Percentiles rank a stretch among this genome's conserved stretches.
Evolutionary conservation across 2,888 invertebrate species (phyloP).

Genomic region (Scaptomyza cyrtandrae): DNA sequence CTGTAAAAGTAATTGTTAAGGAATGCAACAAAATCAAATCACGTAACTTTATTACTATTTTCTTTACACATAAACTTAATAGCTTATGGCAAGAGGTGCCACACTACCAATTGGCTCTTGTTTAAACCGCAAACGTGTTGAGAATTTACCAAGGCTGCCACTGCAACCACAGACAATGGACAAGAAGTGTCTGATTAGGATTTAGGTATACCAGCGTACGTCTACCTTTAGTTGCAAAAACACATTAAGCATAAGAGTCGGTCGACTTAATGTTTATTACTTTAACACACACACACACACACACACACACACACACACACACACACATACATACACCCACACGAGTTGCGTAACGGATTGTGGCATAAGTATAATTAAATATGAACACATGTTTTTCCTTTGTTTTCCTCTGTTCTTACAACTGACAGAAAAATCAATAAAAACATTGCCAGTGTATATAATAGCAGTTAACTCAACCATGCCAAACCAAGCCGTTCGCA

Average conservation of each 20-base stretch:
- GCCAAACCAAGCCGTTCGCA: slow-evolving; percentile 4
- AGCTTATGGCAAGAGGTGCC: background rate
- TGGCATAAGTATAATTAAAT: slow-evolving; percentile 70
- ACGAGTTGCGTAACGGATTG: slow-evolving; percentile 41
- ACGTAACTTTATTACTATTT: slow-evolving; percentile 16
- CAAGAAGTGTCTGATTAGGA: slow-evolving; percentile 5
- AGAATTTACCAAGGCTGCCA: background rate
- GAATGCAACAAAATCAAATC: slow-evolving; percentile 26
- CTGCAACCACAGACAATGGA: background rate
- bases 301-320: slow-evolving; percentile 2
- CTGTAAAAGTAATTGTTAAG: slow-evolving; percentile 27
- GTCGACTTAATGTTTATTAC: slow-evolving; percentile 53
- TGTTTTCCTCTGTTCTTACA: slow-evolving; percentile 63
- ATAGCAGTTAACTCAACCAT: slow-evolving; percentile 1
- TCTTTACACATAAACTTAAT: slow-evolving; percentile 4
- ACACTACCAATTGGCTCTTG: background rate
- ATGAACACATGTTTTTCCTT: slow-evolving; percentile 61
- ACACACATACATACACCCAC: background rate
- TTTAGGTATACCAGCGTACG: background rate
- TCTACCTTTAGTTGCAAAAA: slow-evolving; percentile 34
- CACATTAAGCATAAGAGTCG: slow-evolving; percentile 51
- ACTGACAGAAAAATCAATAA: slow-evolving; percentile 71
- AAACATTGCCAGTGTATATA: slow-evolving; percentile 34
- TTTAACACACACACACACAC: background rate
- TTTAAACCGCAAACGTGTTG: slow-evolving; percentile 7